Evolutionary conservation across 1,140 invertebrate genomes (phyloP).

Genomic region (Panagrolaimus sp.): DNA sequence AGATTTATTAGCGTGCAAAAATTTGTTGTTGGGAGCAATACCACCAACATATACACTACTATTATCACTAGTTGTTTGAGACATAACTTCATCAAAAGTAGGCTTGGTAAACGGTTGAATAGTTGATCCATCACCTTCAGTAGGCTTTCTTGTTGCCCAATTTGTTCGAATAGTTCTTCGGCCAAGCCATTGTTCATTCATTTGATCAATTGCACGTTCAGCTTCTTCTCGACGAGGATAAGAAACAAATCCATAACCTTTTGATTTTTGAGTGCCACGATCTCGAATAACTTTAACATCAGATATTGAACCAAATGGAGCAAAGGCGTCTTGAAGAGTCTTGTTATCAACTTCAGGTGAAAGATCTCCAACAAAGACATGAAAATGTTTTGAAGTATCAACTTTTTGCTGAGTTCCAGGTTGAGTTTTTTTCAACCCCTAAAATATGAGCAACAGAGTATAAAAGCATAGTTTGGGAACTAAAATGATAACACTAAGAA

Average conservation of each 20-base stretch:
- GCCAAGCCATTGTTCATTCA: conserved; percentile 99
- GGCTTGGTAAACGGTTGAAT: too few species aligned
- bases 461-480: conserved; percentile 16
- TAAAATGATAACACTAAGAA: conserved; percentile 4
- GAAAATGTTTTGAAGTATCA: conserved; percentile 85
- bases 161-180: conserved; percentile 93
- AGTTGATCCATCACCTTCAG: too few species aligned
- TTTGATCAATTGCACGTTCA: too few species aligned
- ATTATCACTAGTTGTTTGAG: too few species aligned
- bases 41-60: too few species aligned
- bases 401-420: conserved; percentile 94
- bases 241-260: conserved; percentile 98
- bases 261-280: conserved; percentile 94
- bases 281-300: conserved; percentile 97
- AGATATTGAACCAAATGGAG: conserved; percentile 95
- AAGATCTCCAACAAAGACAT: conserved; percentile 98
- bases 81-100: too few species aligned
- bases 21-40: conserved; percentile 66
- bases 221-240: conserved; percentile 99
- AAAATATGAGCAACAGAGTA: conserved; percentile 59
- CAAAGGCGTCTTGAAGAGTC: conserved; percentile 89
- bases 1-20: too few species aligned
- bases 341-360: conserved; percentile 97
- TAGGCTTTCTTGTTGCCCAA: conserved; percentile 93
- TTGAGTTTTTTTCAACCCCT: conserved; percentile 96